Base-by-base conservation (phyloP, 2,113 vertebrate species). In the Jaculus jaculus region DNA sequence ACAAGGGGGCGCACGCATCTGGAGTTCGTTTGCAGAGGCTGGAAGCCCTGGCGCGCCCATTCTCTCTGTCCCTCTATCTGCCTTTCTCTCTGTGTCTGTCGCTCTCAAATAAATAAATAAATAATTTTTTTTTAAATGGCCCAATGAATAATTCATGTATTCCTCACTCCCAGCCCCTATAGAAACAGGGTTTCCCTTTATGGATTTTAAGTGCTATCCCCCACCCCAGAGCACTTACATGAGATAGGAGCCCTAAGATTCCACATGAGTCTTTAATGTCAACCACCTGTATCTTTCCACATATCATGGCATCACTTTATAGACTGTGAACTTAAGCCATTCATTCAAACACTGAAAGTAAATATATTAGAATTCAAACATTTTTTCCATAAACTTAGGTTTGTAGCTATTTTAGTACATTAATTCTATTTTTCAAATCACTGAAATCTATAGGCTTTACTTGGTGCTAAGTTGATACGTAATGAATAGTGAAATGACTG, bases 401-500 rank as follows among this genome's bases (percentile, higher is more conserved):
- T 84, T 72, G 28, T 61, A 82, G 47, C 7, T 37, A n/a, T 63
- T 68, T 60, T 75, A 51, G 21, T 39, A 54, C 39, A n/a, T 51
- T 79, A 37, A 69, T 47, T 84, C 30, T 17, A 39, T 72, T 84
- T 77, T 3, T 92, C 66, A 90, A 87, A 47, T 66, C 60, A 73
- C 9, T n/a, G 32, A 78, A 65, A 73, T 84, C 71, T 37, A 12
- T 42, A 77, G 73, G 37, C 3, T 73, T 92, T 0, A 34, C 18
- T 73, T 80, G 61, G 37, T 72, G 10, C 18, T 20, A 77, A 28
- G 9, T 84, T 88, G 63, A 54, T 8, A 63, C 20, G 24, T 91
- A 71, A 81, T 47, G 51, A 60, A 37, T 77, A 69, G 9, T 75
- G 32, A 15, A 54, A 28, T 11, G 30, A 68, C 2, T 68, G 23